Evolutionary conservation across 2,797 vertebrate genomes (phyloP).

Genomic region (Syndactyla subalaris): DNA sequence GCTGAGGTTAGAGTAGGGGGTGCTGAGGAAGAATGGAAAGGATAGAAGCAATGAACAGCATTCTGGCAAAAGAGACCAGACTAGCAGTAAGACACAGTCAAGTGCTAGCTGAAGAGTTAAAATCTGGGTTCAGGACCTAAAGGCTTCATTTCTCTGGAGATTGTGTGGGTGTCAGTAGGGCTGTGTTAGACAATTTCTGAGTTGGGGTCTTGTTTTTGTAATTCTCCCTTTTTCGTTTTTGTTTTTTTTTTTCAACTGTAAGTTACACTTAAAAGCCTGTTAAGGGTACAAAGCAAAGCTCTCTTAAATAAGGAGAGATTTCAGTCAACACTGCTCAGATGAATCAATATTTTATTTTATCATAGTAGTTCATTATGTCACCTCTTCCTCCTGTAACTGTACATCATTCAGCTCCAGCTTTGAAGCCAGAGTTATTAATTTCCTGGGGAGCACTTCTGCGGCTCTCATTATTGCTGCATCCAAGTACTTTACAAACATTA

Average conservation of each 20-base stretch:
- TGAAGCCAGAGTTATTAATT: slow-evolving; percentile 47
- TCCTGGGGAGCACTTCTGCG: slow-evolving; percentile 3
- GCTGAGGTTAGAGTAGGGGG: not conserved
- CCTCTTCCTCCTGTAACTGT: not conserved
- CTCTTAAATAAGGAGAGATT: not conserved
- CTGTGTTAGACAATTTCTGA: not conserved
- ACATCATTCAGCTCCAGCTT: slow-evolving; percentile 13
- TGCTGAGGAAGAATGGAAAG: not conserved
- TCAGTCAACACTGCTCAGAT: not conserved
- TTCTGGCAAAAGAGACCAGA: not conserved
- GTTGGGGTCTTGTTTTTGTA: not conserved
- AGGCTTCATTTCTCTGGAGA: not conserved
- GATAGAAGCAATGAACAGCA: not conserved
- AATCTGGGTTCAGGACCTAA: not conserved
- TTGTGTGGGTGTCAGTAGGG: not conserved
- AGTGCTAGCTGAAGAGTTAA: not conserved
- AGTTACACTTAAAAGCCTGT: not conserved
- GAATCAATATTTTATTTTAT: slow-evolving; percentile 43
- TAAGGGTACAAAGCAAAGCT: not conserved
- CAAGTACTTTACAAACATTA: not conserved
- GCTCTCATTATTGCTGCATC: not conserved
- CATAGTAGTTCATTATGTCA: not conserved
- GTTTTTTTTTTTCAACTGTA: not conserved
- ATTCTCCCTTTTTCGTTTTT: not conserved
- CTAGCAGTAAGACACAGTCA: not conserved